Evolutionary conservation across 1,140 invertebrate species (phyloP), one percentile per base, ranked within the genome.

Genomic region (Drosophila tropicalis): DNA sequence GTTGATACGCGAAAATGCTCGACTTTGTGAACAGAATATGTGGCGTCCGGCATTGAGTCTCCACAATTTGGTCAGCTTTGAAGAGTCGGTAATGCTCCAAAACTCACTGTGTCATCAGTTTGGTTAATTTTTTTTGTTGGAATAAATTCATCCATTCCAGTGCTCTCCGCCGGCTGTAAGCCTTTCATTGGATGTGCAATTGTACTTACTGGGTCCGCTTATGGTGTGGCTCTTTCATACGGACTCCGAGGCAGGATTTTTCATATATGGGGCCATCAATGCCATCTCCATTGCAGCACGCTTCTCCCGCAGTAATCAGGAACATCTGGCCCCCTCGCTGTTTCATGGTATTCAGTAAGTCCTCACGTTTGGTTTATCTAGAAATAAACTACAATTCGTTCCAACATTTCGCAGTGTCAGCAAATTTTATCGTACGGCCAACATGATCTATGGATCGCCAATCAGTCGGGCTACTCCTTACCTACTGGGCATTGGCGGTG

Each of bases 131-230:
- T 29, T 6, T 29, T 29, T 5, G 25, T 29, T 29, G 25, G 5
- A 29, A 29, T 5, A 36, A 36, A 36, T 36, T 9, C 15, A 36
- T 36, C 36, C 6, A 22, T 73, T 60, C 17, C 62, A 96, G 95
- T 96, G 95, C 76, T 94, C 95, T 12, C 94, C 95, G 5, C 94
- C 95, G 77, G 95, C 94, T 1, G 94, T 96, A 81, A 95, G 95
- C 72, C 84, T 98, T 51, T 96, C 96, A 1, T 92, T 97, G 80
- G 97, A 98, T 81, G 95, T 97, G 94, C 96, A 97, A 92, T 93
- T 97, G 17, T 96, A 96, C 51, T 91, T 96, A 19, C 65, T 96
- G 2, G 94, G 95, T 5, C 95, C 96, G 1, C 90, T 96, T 0
- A 87, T 97, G 6, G 93, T 97, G 0, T 96, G 95, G 92, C 93